Evolutionary conservation across 2,797 vertebrate species (phyloP), one percentile per base, ranked within the genome.

Genomic region (Sternarchorhynchus goeldii): DNA sequence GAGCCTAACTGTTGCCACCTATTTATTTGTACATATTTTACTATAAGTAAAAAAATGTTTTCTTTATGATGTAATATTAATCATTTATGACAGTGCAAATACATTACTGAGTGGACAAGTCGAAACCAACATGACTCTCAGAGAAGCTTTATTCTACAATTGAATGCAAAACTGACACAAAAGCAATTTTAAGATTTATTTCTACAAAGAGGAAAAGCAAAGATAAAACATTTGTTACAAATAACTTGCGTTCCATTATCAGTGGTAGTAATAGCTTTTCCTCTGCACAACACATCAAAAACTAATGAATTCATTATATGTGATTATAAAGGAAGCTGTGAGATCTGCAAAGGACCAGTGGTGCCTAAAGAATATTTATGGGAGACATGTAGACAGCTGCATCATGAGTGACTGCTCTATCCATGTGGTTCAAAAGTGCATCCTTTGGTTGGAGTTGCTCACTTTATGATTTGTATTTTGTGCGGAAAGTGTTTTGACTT

Each of bases 281-380:
- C 66, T 78, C 53, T 14, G 20, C 76, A 66, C 76, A 71, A 63
- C 76, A 72, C 81, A 82, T 82, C 81, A 81, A 69, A 75, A 79
- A 56, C 41, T 70, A 81, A 76, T 81, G 72, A 81, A 83, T 63
- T 81, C 76, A 83, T 83, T 81, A 83, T 75, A 73, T 66, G 74
- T 73, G 75, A 78, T 82, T 77, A 66, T 68, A 71, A 82, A 76
- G 55, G 59, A 82, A 81, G 75, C 45, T 16, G 57, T 39, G 78
- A 77, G 60, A 77, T 57, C 56, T n/a, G 21, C 81, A 68, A 62
- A 78, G 34, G n/a, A 53, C 62, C 67, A 66, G 57, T 14, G 21
- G 25, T 75, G 74, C 78, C 72, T 58, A 69, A 75, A 80, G 70
- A 62, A 76, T 67, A 69, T 76, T 81, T 72, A 73, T 76, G 55